phyloP scores from a whole-genome alignment of 1,140 invertebrate species.

The Brachionus plicatilis region DNA sequence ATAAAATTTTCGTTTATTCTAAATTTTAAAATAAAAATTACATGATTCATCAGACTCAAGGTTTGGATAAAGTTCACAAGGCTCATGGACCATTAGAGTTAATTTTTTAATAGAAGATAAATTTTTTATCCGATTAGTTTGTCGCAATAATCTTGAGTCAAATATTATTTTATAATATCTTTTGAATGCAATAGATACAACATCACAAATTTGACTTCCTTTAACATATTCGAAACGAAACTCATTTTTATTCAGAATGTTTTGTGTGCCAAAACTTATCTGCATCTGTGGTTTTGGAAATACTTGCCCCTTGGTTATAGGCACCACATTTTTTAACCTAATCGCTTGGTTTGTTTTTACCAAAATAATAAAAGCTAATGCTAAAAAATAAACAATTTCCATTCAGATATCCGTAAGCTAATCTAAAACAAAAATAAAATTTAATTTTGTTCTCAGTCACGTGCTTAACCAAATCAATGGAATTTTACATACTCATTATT shows the following conservation, averaged over 20 bases:
- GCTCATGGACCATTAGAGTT: conserved; percentile 9
- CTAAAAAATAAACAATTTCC: background rate
- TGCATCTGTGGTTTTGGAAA: conserved; percentile 12
- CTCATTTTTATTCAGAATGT: background rate
- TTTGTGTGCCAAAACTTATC: background rate
- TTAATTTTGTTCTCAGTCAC: background rate
- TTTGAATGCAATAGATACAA: conserved; percentile 11
- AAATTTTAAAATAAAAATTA: conserved; percentile 35
- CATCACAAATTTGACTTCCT: conserved; percentile 31
- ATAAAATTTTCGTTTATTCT: background rate
- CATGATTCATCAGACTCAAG: conserved; percentile 49
- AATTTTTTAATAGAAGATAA: background rate
- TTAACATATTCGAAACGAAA: conserved; percentile 24
- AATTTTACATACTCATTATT: background rate
- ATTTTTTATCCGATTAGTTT: background rate
- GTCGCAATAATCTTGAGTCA: background rate
- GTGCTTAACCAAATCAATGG: background rate
- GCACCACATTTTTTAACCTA: background rate
- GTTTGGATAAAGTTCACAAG: conserved; percentile 44
- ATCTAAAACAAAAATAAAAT: background rate
- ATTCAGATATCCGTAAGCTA: background rate
- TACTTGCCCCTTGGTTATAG: background rate
- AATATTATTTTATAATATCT: conserved; percentile 38
- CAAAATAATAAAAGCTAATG: background rate
- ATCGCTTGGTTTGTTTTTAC: background rate